Base-by-base conservation (phyloP, 2,797 vertebrate genomes). In the Ambastaia sidthimunki region DNA sequence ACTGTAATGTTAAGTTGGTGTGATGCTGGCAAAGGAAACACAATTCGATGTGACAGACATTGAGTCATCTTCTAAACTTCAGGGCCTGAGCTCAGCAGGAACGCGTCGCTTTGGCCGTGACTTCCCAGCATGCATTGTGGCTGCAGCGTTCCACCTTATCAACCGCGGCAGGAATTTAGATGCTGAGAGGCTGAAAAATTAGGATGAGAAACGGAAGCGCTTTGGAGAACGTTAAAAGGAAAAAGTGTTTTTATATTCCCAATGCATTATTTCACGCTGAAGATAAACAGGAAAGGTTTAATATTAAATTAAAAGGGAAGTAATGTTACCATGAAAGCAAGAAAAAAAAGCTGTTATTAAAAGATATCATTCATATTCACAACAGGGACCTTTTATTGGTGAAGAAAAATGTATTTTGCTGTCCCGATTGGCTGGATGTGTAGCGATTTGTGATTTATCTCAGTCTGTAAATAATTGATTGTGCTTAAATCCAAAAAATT, bases 401-500 rank as follows among this genome's bases (percentile, higher is more conserved):
- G 44, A 77, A 80, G 37, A 62, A 80, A 70, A 55, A 68, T 54
- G 60, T 60, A 50, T 71, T 81, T 34, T 66, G 34, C 37, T 68
- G 59, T 54, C 82, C 48, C 71, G 71, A 82, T 80, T 59, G 76
- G 74, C 71, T 66, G 83, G 78, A 86, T 89, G 75, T 86, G 84
- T 62, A 68, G 71, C 76, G 89, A 50, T 16, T 50, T 31, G 86
- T 86, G 83, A 92, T 87, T 87, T 85, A 88, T 92, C 89, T 90
- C 76, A 87, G 76, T 62, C 21, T 80, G 87, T 93, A 28, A 90
- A 93, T 92, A 89, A 93, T 93, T 93, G 82, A 92, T 84, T 80
- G 60, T 76, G 73, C 85, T 89, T 90, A 89, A 91, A 92, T 90
- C 86, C 83, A 76, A 89, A 90, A 84, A 81, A 88, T 82, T 86